Conservation (phyloP, 1,140 invertebrate species). For the Drosophila sucinea region DNA sequence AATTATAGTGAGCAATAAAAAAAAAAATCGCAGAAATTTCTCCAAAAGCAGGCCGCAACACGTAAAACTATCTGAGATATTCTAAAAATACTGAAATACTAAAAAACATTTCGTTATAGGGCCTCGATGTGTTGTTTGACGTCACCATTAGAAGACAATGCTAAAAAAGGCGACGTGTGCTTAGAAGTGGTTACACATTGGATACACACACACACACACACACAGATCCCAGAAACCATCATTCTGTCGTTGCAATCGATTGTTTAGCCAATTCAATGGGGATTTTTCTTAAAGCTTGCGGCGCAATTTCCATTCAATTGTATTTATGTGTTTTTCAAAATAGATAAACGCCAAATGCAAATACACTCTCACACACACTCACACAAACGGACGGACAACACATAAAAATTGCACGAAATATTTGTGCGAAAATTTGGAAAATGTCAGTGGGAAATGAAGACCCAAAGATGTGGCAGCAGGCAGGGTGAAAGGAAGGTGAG, state of each 20-base stretch:
- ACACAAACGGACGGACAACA: slow-evolving; percentile 9
- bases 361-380: slow-evolving; percentile 1
- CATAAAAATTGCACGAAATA: slow-evolving; percentile 36
- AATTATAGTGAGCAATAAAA: slow-evolving; percentile 79
- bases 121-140: slow-evolving; percentile 44
- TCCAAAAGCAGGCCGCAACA: slow-evolving; percentile 40
- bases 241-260: slow-evolving; percentile 46
- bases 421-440: slow-evolving; percentile 10
- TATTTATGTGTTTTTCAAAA: slow-evolving; percentile 56
- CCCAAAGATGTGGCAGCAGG: not conserved
- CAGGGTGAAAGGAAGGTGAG: not conserved
- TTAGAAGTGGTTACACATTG: slow-evolving; percentile 16
- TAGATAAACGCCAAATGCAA: slow-evolving; percentile 49
- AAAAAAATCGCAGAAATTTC: slow-evolving; percentile 50
- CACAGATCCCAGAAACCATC: slow-evolving; percentile 29
- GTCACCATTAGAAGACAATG: slow-evolving; percentile 48
- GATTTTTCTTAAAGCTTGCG: slow-evolving; percentile 42
- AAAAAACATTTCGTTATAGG: slow-evolving; percentile 34
- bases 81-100: slow-evolving; percentile 8
- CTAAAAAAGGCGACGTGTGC: slow-evolving; percentile 10
- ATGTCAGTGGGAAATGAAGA: not conserved
- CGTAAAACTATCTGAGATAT: slow-evolving; percentile 53
- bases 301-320: slow-evolving; percentile 65
- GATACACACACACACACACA: too few relatives aligned
- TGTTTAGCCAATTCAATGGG: slow-evolving; percentile 34